These are phyloP conservation scores for Calycopis cecrops DNA, from an alignment of 1,140 invertebrate genomes.

Conservation along the genomic window DNA sequence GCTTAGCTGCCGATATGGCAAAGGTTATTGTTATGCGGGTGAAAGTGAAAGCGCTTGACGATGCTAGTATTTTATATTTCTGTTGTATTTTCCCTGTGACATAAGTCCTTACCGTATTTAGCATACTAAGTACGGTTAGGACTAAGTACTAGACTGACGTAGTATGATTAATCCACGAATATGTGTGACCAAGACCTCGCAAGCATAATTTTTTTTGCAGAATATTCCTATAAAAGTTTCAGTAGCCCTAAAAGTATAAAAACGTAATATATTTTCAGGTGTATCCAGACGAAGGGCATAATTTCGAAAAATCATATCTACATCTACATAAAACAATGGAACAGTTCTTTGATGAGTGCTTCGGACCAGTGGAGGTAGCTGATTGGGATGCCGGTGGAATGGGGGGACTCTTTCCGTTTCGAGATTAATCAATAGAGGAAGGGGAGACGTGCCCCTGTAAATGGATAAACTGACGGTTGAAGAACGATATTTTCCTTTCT, in stretches of 20 bases:
- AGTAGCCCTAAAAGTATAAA: no score
- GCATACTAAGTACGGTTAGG: no score
- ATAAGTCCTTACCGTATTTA: no score
- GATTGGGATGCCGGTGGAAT: slow-evolving; percentile 79
- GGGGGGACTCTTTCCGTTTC: slow-evolving; percentile 66
- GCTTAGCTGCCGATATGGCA: no score
- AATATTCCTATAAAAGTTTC: no score
- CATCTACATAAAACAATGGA: slow-evolving; percentile 90
- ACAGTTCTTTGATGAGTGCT: slow-evolving; percentile 89
- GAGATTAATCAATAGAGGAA: slow-evolving; percentile 42
- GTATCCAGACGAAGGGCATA: slow-evolving; percentile 90
- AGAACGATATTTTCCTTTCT: not conserved
- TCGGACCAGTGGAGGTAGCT: slow-evolving; percentile 81
- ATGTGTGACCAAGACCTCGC: no score
- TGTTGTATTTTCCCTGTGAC: no score
- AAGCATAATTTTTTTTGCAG: not conserved
- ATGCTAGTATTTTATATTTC: no score
- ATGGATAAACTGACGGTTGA: slow-evolving; percentile 1
- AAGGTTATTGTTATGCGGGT: no score
- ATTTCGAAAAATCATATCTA: slow-evolving; percentile 79
- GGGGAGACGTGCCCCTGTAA: slow-evolving; percentile 13
- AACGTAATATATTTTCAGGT: slow-evolving; percentile 75
- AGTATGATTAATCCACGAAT: no score
- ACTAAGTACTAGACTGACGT: no score
- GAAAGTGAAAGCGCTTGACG: no score